Conservation (phyloP, 2,888 invertebrate genomes). For the Drosophila acutilabella region DNA sequence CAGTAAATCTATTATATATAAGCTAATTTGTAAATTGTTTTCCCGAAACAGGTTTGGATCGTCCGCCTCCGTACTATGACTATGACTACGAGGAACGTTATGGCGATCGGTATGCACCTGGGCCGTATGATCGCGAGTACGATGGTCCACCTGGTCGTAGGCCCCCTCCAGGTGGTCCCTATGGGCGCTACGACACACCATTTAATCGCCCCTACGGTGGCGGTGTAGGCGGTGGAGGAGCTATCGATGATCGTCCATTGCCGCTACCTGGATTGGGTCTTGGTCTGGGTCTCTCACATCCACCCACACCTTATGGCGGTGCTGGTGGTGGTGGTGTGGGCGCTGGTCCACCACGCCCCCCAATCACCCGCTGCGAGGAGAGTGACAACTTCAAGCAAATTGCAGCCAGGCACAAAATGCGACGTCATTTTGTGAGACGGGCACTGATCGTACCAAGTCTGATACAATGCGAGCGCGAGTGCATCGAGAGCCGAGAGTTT, state of each 20-base stretch:
- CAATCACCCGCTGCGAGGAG: slow-evolving; percentile 90
- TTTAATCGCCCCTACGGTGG: slow-evolving; percentile 82
- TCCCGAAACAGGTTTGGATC: slow-evolving; percentile 78
- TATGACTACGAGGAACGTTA: slow-evolving; percentile 84
- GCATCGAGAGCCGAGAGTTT: slow-evolving; percentile 92
- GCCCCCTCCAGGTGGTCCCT: slow-evolving; percentile 68
- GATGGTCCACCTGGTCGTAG: slow-evolving; percentile 80
- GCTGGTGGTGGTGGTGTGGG: slow-evolving; percentile 68
- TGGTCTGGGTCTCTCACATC: slow-evolving; percentile 67
- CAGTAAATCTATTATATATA: slow-evolving; percentile 12
- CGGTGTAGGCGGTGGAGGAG: slow-evolving; percentile 52
- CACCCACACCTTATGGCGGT: slow-evolving; percentile 65
- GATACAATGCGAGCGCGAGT: slow-evolving; percentile 93
- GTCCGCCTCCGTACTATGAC: slow-evolving; percentile 83
- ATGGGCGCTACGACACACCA: slow-evolving; percentile 82
- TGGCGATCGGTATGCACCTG: slow-evolving; percentile 71
- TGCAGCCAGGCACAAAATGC: slow-evolving; percentile 91
- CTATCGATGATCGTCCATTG: slow-evolving; percentile 75
- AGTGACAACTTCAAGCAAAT: slow-evolving; percentile 93
- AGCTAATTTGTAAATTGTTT: background rate
- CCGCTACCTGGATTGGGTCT: slow-evolving; percentile 65
- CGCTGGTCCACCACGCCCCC: slow-evolving; percentile 84
- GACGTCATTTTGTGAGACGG: slow-evolving; percentile 91
- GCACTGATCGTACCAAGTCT: slow-evolving; percentile 90
- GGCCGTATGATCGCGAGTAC: slow-evolving; percentile 83